Base-by-base conservation (phyloP, 2,888 invertebrate genomes). In the Andricus quercusramuli region DNA sequence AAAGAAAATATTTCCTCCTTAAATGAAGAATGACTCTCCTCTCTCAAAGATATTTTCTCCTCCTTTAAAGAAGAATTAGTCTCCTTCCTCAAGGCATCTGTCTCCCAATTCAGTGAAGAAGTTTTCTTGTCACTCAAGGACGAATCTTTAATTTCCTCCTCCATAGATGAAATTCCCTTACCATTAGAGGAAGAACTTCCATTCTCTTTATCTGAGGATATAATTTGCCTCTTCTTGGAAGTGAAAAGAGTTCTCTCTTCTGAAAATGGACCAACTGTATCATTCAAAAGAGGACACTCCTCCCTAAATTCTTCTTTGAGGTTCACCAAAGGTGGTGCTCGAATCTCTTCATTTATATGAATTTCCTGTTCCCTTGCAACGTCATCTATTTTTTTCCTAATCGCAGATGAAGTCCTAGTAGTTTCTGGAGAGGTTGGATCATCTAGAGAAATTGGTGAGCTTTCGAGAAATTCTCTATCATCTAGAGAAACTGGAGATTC, bases 401-500 rank as follows among this genome's bases (percentile, higher is more conserved):
- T 37, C 68, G 25, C 13, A 29, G 41, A 37, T 37, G 41, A 68
- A 2, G 20, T 44, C 37, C 41, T 68, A 3, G 29, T 22, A 44
- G 37, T 68, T 25, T 22, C 44, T 9, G 41, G 44, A 68, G 44
- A 44, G 32, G 44, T 29, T 22, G 37, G 32, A 13, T 62, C 62
- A 62, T 62, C 25, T 1, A 25, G 25, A 13, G 62, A 62, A 56
- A 56, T 56, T 56, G n/a, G 56, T 9, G 56, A 56, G 20, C 56
- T 17, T 56, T 56, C n/a, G n/a, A 56, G 56, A 9, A 56, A n/a
- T 56, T 56, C 56, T n/a, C 56, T 11, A n/a, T 56, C 56, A n/a
- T n/a, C 56, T n/a, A 56, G 56, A 9, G 82, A 78, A 77, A 17
- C 29, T 13, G 62, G 44, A 41, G 80, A 78, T n/a, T 78, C 80